Evolutionary conservation across 2,888 invertebrate genomes (phyloP).

Genomic region (Torymus tubicola): DNA sequence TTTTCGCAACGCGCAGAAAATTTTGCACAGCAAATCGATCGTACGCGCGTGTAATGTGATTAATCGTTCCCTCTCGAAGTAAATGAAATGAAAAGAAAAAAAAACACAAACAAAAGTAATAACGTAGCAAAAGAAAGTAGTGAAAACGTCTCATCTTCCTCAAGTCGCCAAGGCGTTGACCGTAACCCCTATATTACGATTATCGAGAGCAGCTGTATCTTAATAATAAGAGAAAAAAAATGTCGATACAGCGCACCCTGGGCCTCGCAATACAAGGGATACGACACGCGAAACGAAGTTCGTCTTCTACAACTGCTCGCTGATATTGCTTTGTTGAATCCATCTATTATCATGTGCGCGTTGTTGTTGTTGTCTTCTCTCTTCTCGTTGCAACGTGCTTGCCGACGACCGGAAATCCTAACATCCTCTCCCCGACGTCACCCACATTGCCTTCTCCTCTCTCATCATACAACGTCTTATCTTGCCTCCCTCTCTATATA

Average conservation of each 20-base stretch:
- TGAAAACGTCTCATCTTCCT: conserved; percentile 13
- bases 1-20: conserved; percentile 34
- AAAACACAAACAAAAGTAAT: too few relatives aligned
- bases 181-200: conserved; percentile 34
- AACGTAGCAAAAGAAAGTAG: too few relatives aligned
- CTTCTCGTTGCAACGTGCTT: background rate
- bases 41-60: background rate
- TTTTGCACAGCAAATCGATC: conserved; percentile 14
- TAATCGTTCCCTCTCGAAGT: background rate
- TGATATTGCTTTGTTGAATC: too few relatives aligned
- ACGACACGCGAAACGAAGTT: too few relatives aligned
- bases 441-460: conserved; percentile 6
- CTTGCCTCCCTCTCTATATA: too few relatives aligned
- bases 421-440: background rate
- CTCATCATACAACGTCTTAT: too few relatives aligned
- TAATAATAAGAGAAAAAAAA: conserved; percentile 13
- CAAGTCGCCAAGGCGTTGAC: conserved; percentile 67
- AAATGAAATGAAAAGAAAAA: background rate
- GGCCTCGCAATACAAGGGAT: too few relatives aligned
- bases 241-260: background rate
- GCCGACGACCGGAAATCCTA: background rate
- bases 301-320: too few relatives aligned
- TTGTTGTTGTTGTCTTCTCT: background rate
- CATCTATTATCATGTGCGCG: too few relatives aligned
- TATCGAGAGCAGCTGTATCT: background rate